These are phyloP conservation scores for Colistium nudipinnis DNA, from an alignment of 2,113 vertebrate genomes.

Conservation along the genomic window DNA sequence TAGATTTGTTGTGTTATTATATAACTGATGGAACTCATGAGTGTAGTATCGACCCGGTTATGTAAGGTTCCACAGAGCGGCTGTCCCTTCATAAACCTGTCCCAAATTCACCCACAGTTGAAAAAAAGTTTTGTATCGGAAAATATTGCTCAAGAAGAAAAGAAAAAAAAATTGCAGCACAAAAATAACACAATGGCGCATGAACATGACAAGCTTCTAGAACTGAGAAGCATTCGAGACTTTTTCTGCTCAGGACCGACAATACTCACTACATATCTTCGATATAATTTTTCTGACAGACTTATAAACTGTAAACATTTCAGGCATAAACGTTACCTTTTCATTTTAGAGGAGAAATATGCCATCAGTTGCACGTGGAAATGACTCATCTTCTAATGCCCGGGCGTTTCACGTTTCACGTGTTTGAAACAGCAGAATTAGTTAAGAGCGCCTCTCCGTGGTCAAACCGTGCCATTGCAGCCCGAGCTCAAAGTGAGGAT, in stretches of 20 bases:
- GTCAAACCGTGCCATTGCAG: slow-evolving; percentile 36
- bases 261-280: no score
- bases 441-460: slow-evolving; percentile 34
- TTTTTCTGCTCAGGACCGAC: no score
- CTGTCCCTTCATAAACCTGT: slow-evolving; percentile 3
- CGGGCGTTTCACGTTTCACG: neutral
- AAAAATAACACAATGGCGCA: neutral
- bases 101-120: neutral
- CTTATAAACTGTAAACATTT: no score
- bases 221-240: no score
- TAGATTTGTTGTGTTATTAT: slow-evolving; percentile 38
- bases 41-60: slow-evolving; percentile 32
- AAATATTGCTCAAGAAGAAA: no score
- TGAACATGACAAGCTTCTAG: no score
- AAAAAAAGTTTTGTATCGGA: no score
- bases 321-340: no score
- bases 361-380: neutral
- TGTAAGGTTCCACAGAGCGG: slow-evolving; percentile 7
- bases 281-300: no score
- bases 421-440: neutral
- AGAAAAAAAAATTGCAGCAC: no score
- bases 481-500: neutral
- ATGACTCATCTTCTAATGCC: neutral
- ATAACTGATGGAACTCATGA: slow-evolving; percentile 12
- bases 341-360: neutral